These are phyloP conservation scores for Phasia obesa DNA, from an alignment of 2,888 invertebrate genomes.

Conservation along the genomic window DNA sequence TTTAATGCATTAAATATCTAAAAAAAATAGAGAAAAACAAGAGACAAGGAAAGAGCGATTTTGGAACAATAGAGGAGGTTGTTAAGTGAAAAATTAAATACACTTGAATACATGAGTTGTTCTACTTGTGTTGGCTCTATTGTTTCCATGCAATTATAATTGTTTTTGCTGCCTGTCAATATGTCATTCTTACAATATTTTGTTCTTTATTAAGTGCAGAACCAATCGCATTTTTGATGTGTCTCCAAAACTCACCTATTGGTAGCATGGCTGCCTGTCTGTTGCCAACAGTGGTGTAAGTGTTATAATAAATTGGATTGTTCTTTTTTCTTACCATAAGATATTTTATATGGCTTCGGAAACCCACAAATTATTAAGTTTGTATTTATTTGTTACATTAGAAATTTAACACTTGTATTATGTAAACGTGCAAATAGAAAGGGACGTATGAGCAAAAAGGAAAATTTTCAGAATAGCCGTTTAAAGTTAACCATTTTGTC, in stretches of 20 bases:
- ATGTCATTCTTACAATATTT: constrained; percentile 16
- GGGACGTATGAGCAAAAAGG: no score
- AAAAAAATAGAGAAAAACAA: constrained; percentile 9
- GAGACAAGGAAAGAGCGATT: constrained; percentile 37
- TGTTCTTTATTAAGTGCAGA: constrained; percentile 13
- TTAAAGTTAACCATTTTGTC: no score
- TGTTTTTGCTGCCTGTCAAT: constrained; percentile 5
- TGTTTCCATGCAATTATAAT: constrained; percentile 24
- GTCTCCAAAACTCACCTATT: background rate
- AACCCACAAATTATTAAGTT: background rate
- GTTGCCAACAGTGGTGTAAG: constrained; percentile 3
- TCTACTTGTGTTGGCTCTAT: constrained; percentile 31
- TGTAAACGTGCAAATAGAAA: no score
- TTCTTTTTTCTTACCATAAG: background rate
- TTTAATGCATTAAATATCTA: constrained; percentile 49
- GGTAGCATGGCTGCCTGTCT: constrained; percentile 2
- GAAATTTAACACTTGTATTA: background rate
- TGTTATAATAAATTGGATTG: constrained; percentile 35
- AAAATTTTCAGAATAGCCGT: no score
- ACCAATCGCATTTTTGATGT: background rate
- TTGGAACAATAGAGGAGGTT: constrained; percentile 30
- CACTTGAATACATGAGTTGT: constrained; percentile 22
- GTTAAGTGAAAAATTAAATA: constrained; percentile 51
- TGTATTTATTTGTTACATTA: background rate
- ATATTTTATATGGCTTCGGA: background rate